Base-by-base conservation (phyloP, 2,797 vertebrate genomes). In the Chromis chromis region DNA sequence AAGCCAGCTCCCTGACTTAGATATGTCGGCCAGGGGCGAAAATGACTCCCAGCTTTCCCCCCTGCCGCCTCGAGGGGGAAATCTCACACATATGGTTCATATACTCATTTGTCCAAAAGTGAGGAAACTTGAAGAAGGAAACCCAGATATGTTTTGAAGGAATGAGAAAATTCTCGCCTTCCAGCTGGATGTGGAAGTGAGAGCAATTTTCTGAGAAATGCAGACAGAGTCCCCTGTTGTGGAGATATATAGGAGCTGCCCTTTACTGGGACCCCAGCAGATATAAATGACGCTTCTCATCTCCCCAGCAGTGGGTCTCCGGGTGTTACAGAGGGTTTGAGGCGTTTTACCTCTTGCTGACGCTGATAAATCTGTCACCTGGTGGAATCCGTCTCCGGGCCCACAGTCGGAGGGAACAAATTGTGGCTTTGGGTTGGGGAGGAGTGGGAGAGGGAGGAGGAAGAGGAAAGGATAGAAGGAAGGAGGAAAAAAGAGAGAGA, bases 291-390 rank as follows among this genome's bases (percentile, higher is more conserved):
- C 66, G 87, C 92, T 94, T 94, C 91, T 95, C 88, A 85, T 91
- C 93, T 91, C 79, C 73, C 65, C 21, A 65, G 74, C 81, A 84
- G 65, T 42, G 63, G 89, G 93, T 95, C 94, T 93, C 89, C 86
- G 93, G 91, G 94, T 89, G 94, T 95, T 94, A 93, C 91, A 90
- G 90, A 92, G 90, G 86, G 94, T 93, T 92, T 89, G 87, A 94
- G 91, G 87, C 89, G 87, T 95, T 96, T 96, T 94, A 94, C 93
- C 92, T 93, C 89, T 86, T 87, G 92, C 92, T 93, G 94, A 94
- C 90, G 91, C 91, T 94, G 89, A 96, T 98, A 97, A 97, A 97
- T 97, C 96, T 96, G 96, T 97, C 96, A 95, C 92, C 92, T 89
- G 89, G 92, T 91, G 91, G 95, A 96, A 96, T 96, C 94, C 86